Evolutionary conservation across 2,888 invertebrate species (phyloP), one percentile per base, ranked within the genome.

Genomic region (Agonopterix subpropinquella): DNA sequence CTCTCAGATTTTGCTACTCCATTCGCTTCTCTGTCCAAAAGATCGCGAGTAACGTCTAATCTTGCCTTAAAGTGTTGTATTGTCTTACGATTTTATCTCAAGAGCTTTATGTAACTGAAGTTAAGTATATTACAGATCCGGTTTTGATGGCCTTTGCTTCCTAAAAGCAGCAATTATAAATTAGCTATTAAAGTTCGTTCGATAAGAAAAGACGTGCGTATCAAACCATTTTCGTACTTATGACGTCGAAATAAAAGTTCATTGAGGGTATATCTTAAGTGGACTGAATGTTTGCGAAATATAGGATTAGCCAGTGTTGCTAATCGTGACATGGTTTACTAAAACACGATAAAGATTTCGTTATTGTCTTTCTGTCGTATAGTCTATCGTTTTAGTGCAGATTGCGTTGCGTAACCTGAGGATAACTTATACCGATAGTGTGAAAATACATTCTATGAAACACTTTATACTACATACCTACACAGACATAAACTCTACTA

Each of bases 141-240:
- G 70, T 74, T 67, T 61, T 59, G 62, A 51, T 64, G 66, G 64
- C 64, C 65, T 73, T 71, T 71, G 61, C 65, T 67, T 72, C 65
- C 72, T 75, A 78, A 78, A 75, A 63, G 67, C 56, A 55, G 64
- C 70, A 70, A 74, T 80, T 77, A 74, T 61, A 68, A 59, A 68
- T 74, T 72, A 73, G 68, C 74, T 75, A 28, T 28, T 7, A 28
- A 4, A 28, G 4, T 7, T 28, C 28, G 28, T 4, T 28, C 28
- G 28, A 28, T 28, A 28, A 28, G 28, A 28, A 4, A 28, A 28
- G 28, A 28, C 28, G 28, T 28, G 5, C 28, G 28, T 28, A 1
- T 28, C 28, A 28, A 28, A 5, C 7, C 28, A 28, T 28, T 28
- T 28, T 28, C 28, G 28, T 28, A 28, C 28, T 28, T 28, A 28